phyloP scores from a whole-genome alignment of 1,140 invertebrate species.

The Drosophila sucinea region DNA sequence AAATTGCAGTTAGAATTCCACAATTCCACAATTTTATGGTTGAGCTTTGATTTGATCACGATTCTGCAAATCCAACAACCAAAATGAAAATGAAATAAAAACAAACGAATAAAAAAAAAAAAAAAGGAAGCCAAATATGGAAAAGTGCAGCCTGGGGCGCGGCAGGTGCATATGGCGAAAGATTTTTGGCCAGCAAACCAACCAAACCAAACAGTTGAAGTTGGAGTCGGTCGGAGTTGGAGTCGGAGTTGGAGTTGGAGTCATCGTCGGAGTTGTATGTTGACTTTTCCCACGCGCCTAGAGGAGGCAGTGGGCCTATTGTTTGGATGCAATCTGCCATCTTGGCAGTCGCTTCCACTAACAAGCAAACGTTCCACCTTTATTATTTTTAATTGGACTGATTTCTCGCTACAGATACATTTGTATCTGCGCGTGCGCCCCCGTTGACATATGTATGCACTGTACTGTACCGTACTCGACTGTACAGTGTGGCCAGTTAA shows the following conservation, averaged over 20 bases:
- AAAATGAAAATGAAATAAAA: conserved; percentile 10
- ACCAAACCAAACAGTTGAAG: background rate
- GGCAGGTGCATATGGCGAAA: conserved; percentile 56
- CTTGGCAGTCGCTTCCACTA: conserved; percentile 58
- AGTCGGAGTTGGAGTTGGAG: background rate
- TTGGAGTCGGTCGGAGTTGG: background rate
- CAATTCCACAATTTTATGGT: conserved; percentile 73
- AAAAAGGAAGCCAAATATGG: conserved; percentile 42
- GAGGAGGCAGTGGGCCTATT: conserved; percentile 45
- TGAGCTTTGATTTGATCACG: conserved; percentile 74
- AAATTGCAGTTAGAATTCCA: conserved; percentile 67
- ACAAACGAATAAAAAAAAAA: conserved; percentile 11
- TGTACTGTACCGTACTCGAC: too few species aligned
- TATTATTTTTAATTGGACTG: conserved; percentile 81
- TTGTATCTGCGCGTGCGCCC: conserved; percentile 61
- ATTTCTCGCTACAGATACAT: conserved; percentile 76
- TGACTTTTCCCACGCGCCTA: conserved; percentile 66
- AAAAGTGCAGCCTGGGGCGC: conserved; percentile 43
- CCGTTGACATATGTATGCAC: conserved; percentile 60
- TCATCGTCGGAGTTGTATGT: conserved; percentile 12
- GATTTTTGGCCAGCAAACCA: conserved; percentile 11
- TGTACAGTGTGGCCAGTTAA: conserved; percentile 17
- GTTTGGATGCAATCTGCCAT: conserved; percentile 74
- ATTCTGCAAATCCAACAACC: conserved; percentile 34
- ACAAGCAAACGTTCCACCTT: conserved; percentile 73